phyloP scores from a whole-genome alignment of 1,140 invertebrate genomes.

The Drosophila equinoxialis region DNA sequence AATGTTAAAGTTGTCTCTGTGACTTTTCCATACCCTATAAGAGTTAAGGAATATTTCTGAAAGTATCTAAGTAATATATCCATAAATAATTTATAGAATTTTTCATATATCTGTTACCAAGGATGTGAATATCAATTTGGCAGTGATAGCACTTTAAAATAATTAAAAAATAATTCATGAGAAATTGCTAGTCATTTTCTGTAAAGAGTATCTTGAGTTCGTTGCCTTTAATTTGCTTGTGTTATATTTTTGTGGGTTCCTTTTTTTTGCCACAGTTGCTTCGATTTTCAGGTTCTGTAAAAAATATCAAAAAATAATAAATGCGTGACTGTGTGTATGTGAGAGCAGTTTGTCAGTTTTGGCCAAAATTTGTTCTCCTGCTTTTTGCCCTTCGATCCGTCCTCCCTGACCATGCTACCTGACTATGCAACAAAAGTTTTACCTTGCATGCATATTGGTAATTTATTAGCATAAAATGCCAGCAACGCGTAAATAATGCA shows the following conservation, averaged over 20 bases:
- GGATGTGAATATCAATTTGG: no score
- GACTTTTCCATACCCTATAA: slow-evolving; percentile 43
- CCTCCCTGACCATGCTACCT: slow-evolving; percentile 33
- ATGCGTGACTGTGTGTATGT: slow-evolving; percentile 47
- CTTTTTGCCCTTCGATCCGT: not conserved
- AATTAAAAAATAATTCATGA: no score
- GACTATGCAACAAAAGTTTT: slow-evolving; percentile 67
- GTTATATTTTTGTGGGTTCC: not conserved
- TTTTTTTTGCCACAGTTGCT: slow-evolving; percentile 32
- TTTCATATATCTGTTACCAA: no score
- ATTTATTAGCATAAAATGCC: slow-evolving; percentile 80
- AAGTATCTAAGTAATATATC: no score
- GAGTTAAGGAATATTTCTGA: not conserved
- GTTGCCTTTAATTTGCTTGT: not conserved
- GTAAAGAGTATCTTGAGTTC: not conserved
- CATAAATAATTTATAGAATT: no score
- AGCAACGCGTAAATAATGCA: slow-evolving; percentile 79
- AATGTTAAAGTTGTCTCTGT: slow-evolving; percentile 50
- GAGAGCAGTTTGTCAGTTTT: slow-evolving; percentile 68
- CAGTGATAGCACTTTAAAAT: no score
- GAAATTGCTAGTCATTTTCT: no score
- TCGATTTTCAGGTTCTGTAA: slow-evolving; percentile 62
- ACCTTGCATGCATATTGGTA: slow-evolving; percentile 75
- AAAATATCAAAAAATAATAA: slow-evolving; percentile 76
- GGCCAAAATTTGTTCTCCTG: slow-evolving; percentile 44